Conservation (phyloP, 2,888 invertebrate species). For the Panopea generosa region DNA sequence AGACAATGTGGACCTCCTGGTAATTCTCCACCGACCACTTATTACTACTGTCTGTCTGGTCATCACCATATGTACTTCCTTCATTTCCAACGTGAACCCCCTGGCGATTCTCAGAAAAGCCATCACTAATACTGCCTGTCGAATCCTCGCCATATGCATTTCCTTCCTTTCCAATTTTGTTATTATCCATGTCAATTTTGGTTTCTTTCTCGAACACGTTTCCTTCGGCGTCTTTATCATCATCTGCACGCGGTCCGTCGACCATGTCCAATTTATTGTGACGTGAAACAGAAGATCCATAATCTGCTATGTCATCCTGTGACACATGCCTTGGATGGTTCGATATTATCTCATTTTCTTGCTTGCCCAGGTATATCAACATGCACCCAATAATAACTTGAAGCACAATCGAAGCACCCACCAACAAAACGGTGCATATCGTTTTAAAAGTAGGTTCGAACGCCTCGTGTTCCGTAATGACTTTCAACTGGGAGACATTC, state of each 20-base stretch:
- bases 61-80: not conserved
- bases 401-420: constrained; percentile 10
- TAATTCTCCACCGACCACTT: too few species aligned
- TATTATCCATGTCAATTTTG: too few species aligned
- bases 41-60: too few species aligned
- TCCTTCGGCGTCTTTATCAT: constrained; percentile 1
- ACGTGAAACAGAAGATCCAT: not conserved
- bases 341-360: constrained; percentile 10
- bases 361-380: constrained; percentile 16
- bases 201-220: not conserved
- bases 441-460: constrained; percentile 1
- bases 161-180: constrained; percentile 1
- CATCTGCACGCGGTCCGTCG: not conserved
- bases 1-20: too few species aligned
- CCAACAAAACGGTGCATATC: constrained; percentile 6
- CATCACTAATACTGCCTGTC: too few species aligned
- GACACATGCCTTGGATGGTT: not conserved
- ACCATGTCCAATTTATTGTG: too few species aligned
- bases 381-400: constrained; percentile 17
- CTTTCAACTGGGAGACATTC: constrained; percentile 29
- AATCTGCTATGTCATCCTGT: not conserved
- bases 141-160: not conserved
- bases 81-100: constrained; percentile 1
- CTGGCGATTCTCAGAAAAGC: too few species aligned
- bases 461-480: constrained; percentile 11